These are phyloP conservation scores for Excalfactoria chinensis DNA, from an alignment of 2,113 vertebrate species.

Conservation along the genomic window DNA sequence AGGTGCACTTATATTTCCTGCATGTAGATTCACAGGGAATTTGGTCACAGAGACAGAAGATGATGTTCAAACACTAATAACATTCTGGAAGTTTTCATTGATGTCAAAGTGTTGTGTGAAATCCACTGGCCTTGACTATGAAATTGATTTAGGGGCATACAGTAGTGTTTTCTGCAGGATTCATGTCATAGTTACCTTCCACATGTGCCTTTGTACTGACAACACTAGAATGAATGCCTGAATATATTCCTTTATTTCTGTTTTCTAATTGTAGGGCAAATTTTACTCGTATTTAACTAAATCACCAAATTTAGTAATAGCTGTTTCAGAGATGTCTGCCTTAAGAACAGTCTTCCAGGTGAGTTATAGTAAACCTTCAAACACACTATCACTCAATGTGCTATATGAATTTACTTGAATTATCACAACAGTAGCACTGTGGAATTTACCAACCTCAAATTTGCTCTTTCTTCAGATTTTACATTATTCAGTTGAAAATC, in stretches of 20 bases:
- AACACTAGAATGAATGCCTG: not conserved
- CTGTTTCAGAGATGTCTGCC: not conserved
- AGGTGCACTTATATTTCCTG: not conserved
- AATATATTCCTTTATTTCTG: not conserved
- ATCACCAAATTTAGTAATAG: not conserved
- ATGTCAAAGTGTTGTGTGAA: not conserved
- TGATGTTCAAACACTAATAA: not conserved
- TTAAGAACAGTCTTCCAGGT: not conserved
- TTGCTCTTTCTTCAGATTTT: not conserved
- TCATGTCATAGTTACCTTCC: fast-evolving
- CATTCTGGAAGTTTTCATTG: not conserved
- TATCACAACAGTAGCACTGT: not conserved
- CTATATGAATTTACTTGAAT: not conserved
- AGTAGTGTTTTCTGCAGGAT: not conserved
- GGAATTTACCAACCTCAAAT: not conserved
- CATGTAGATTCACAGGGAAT: not conserved
- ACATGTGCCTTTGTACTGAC: not conserved
- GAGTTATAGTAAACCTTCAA: not conserved
- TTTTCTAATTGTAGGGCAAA: conserved; percentile 29
- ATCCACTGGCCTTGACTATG: not conserved
- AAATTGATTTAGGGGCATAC: fast-evolving
- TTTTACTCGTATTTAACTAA: not conserved
- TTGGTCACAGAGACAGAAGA: not conserved
- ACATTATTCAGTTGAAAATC: not conserved
- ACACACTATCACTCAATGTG: not conserved